Base-by-base conservation (phyloP, 2,113 vertebrate species). In the Epinephelus cyanopodus region DNA sequence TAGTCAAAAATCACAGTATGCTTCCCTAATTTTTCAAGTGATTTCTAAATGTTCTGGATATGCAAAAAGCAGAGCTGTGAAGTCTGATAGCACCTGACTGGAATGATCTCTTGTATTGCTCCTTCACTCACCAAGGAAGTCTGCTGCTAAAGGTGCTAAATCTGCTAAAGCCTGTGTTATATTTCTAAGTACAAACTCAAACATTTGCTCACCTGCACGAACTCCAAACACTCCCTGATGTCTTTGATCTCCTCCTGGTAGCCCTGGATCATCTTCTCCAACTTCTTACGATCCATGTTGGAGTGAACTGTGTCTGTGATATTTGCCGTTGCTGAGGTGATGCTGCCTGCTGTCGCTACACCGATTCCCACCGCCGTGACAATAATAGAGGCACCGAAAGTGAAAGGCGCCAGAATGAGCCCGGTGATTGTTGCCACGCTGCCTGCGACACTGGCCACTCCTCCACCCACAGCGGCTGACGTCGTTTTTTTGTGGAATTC, bases 291-390 rank as follows among this genome's bases (percentile, higher is more conserved):
- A 84, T 95, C 95, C 87, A 92, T 93, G 65, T 61, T 95, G 74
- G 89, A 95, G 79, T 94, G 93, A 25, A 96, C 92, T 0, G 93
- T 89, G 42, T 96, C 95, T 0, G 95, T 94, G 77, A 96, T 95
- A 6, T 95, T 95, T 27, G 96, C 95, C 0, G 94, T 90, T 0
- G 94, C 95, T 5, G 95, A 95, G 25, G 96, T 90, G 79, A 96
- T 92, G 85, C 94, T 94, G 23, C 96, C 96, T 0, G 94, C 95
- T 1, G 94, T 93, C n/a, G 95, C 95, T 78, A 96, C 94, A 2
- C 94, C 63, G 39, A 95, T 93, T 21, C 96, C 95, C 27, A 95
- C 95, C 2, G 92, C 95, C 0, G 94, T 95, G 29, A 96, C 93
- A 0, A 95, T 94, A 33, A 95, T 79, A 0, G 95, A 96, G 23